These are phyloP conservation scores for Phragmatobia fuliginosa DNA, from an alignment of 2,888 invertebrate genomes.

Conservation along the genomic window DNA sequence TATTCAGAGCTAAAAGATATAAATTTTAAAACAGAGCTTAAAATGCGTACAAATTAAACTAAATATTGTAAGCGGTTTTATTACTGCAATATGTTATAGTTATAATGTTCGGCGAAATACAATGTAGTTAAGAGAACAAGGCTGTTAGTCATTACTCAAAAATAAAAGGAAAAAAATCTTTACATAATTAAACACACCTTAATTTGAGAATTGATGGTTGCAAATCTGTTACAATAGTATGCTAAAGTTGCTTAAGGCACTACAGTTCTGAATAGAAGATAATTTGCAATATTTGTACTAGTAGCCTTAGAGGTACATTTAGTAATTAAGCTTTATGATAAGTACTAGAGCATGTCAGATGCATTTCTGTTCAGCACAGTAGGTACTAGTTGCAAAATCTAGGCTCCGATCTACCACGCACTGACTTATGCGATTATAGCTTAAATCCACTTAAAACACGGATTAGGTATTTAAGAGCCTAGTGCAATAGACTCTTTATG, in stretches of 20 bases:
- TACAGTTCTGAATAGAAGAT: slow-evolving; percentile 10
- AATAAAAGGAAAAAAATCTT: neutral
- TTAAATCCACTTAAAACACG: neutral
- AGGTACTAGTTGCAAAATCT: slow-evolving; percentile 9
- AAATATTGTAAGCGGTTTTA: neutral
- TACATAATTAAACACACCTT: neutral
- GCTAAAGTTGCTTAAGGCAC: slow-evolving; percentile 4
- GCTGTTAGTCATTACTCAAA: neutral
- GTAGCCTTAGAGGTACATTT: slow-evolving; percentile 3
- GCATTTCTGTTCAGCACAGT: neutral
- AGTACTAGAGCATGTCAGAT: slow-evolving; percentile 7
- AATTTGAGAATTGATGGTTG: slow-evolving; percentile 9
- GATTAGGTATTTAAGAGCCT: neutral
- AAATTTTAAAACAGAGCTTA: too few species aligned
- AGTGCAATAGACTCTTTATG: neutral
- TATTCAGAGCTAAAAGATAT: too few species aligned
- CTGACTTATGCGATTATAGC: slow-evolving; percentile 1
- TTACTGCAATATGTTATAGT: too few species aligned
- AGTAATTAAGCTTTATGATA: slow-evolving; percentile 13
- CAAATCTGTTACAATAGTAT: slow-evolving; percentile 5
- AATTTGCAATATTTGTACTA: slow-evolving; percentile 6
- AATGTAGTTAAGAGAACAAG: neutral
- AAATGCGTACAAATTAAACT: too few species aligned
- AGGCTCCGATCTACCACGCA: slow-evolving; percentile 2
- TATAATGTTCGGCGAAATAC: neutral